A percentile compares a stretch with the other conserved stretches of the same genome.
These are phyloP conservation scores for Lepilemur septentrionalis DNA, from an alignment of 2,797 vertebrate genomes.

Conservation along the genomic window DNA sequence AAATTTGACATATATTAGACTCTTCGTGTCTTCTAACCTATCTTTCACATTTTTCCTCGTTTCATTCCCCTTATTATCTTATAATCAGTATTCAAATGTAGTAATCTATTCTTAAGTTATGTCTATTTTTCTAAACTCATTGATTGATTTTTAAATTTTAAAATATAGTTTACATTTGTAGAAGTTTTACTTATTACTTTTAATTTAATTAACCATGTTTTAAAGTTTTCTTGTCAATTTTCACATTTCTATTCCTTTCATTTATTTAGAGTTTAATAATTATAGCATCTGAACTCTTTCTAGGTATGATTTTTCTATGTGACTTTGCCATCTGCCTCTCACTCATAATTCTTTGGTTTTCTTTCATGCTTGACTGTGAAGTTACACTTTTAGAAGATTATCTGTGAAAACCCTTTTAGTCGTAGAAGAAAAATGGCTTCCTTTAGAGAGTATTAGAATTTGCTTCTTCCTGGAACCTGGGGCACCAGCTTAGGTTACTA, in stretches of 20 bases:
- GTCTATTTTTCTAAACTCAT: neutral
- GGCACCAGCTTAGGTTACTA: neutral
- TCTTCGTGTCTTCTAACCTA: neutral
- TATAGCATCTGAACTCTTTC: neutral
- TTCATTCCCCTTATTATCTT: neutral
- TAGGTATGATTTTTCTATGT: neutral
- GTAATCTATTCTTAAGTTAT: neutral
- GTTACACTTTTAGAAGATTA: neutral
- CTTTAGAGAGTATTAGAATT: neutral
- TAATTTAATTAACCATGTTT: neutral
- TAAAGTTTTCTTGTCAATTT: neutral
- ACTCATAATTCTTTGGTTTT: neutral
- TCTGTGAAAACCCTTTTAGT: neutral
- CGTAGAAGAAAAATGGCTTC: neutral
- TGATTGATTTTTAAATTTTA: neutral
- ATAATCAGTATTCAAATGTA: neutral
- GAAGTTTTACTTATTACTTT: neutral
- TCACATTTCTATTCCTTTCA: neutral
- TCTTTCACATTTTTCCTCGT: neutral
- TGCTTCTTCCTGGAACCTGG: neutral
- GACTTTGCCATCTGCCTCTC: neutral
- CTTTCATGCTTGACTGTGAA: neutral
- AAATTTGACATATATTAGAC: neutral
- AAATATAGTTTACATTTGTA: neutral
- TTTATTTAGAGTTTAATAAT: constrained; percentile 2